These are phyloP conservation scores for Nemotelus pantherinus DNA, from an alignment of 2,888 invertebrate genomes.

Conservation along the genomic window DNA sequence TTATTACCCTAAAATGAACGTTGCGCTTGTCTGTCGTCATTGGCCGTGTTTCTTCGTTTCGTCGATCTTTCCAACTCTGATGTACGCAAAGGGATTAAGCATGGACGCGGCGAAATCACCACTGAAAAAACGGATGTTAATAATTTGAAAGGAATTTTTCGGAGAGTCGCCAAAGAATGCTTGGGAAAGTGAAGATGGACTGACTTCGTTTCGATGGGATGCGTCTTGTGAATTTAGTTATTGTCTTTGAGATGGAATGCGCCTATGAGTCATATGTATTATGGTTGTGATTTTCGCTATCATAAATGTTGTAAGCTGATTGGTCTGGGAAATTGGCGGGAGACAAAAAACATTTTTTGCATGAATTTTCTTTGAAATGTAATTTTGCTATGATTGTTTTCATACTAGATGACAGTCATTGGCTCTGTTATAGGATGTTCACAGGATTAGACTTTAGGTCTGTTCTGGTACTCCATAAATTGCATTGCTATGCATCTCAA, in stretches of 20 bases:
- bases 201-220: slow-evolving; percentile 16
- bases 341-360: too few relatives aligned
- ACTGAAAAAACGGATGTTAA: slow-evolving; percentile 36
- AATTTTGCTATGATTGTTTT: too few relatives aligned
- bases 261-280: slow-evolving; percentile 6
- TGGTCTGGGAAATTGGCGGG: too few relatives aligned
- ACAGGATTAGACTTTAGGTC: too few relatives aligned
- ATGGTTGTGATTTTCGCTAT: too few relatives aligned
- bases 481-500: too few relatives aligned
- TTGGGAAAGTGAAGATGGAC: slow-evolving; percentile 16
- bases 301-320: too few relatives aligned
- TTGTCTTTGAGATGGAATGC: slow-evolving; percentile 14
- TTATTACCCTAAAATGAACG: slow-evolving; percentile 1
- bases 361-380: too few relatives aligned
- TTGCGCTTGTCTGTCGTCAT: slow-evolving; percentile 21
- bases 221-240: slow-evolving; percentile 3
- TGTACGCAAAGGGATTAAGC: slow-evolving; percentile 5
- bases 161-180: slow-evolving; percentile 20
- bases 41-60: slow-evolving; percentile 8
- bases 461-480: too few relatives aligned
- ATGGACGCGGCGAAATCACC: background rate
- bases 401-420: too few relatives aligned
- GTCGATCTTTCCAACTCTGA: slow-evolving; percentile 7
- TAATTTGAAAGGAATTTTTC: slow-evolving; percentile 33
- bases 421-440: too few relatives aligned